phyloP scores from a whole-genome alignment of 2,888 invertebrate genomes.

The Cantharis flavilabris region DNA sequence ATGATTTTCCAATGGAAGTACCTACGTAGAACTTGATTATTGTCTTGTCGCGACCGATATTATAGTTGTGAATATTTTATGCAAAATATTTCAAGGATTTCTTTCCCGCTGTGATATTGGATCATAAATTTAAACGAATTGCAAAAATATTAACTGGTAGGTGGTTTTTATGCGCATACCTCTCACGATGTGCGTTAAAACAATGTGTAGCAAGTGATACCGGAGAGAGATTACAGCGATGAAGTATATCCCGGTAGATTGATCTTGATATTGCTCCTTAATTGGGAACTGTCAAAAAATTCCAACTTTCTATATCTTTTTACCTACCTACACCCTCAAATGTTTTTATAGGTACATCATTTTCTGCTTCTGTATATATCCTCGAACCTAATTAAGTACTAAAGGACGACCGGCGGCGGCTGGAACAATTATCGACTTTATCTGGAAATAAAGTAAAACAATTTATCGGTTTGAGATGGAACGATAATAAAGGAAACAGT shows the following conservation, averaged over 20 bases:
- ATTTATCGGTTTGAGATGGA: constrained; percentile 40
- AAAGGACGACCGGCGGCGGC: constrained; percentile 28
- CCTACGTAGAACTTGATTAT: constrained; percentile 34
- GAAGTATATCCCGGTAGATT: background rate
- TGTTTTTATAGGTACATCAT: background rate
- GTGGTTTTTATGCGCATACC: constrained; percentile 19
- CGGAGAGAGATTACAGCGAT: constrained; percentile 2
- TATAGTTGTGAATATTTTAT: constrained; percentile 36
- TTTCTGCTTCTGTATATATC: constrained; percentile 16
- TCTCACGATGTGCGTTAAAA: constrained; percentile 26
- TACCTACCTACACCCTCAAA: background rate
- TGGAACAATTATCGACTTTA: constrained; percentile 29
- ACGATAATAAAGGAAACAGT: constrained; percentile 43
- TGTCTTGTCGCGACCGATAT: constrained; percentile 35
- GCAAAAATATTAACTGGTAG: constrained; percentile 39
- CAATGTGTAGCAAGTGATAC: constrained; percentile 14
- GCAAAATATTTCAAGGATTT: constrained; percentile 35
- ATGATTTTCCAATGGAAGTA: background rate
- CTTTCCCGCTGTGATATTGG: constrained; percentile 40
- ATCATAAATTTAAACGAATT: constrained; percentile 41
- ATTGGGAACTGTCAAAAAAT: constrained; percentile 12
- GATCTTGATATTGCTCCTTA: constrained; percentile 13
- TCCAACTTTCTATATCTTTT: background rate
- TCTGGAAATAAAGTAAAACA: constrained; percentile 24
- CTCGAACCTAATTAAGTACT: constrained; percentile 43